Base-by-base conservation (phyloP, 2,888 invertebrate genomes). In the Lordiphosa fenestrarum region DNA sequence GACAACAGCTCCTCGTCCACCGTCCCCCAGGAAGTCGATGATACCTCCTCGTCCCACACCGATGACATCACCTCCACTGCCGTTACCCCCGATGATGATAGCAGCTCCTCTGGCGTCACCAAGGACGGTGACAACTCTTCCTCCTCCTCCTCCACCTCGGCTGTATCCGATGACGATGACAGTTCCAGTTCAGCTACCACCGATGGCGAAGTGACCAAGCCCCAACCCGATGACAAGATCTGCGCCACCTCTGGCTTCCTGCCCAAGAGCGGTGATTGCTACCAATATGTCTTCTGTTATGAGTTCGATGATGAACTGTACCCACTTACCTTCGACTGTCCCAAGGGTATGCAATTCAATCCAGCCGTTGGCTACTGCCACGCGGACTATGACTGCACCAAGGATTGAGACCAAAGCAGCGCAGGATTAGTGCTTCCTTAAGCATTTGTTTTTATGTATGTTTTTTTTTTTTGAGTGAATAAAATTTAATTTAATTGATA, bases 161-260 rank as follows among this genome's bases (percentile, higher is more conserved):
- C 55, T 1, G 39, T 25, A 25, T 7, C 12, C 0, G 51, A 54
- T 9, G 53, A 50, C 2, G 51, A 54, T 9, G 53, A 50, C 2
- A 37, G 10, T 9, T 36, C 44, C n/a, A 53, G 21, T n/a, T 39
- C 38, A 4, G 23, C 10, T 6, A 38, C 66, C 21, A 51, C 51
- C 39, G 10, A 7, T 1, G 38, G 9, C 1, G 33, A 30, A 2
- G 46, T 0, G 1, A 33, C 10, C 35, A 41, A n/a, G 7, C n/a
- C 41, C 4, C 3, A 30, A 40, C 10, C 44, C 23, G 6, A 33
- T 21, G 30, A 9, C 5, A 12, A 37, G n/a, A 0, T 2, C 0
- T 88, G 88, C 42, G 65, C 75, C 0, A 66, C 68, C 23, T 55
- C 50, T 2, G 88, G 88, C 1, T 71, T 81, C 53, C 61, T 73